A percentile compares a stretch with the other conserved stretches of the same genome.
phyloP scores from a whole-genome alignment of 2,888 invertebrate species.

The Steinernema hermaphroditum region DNA sequence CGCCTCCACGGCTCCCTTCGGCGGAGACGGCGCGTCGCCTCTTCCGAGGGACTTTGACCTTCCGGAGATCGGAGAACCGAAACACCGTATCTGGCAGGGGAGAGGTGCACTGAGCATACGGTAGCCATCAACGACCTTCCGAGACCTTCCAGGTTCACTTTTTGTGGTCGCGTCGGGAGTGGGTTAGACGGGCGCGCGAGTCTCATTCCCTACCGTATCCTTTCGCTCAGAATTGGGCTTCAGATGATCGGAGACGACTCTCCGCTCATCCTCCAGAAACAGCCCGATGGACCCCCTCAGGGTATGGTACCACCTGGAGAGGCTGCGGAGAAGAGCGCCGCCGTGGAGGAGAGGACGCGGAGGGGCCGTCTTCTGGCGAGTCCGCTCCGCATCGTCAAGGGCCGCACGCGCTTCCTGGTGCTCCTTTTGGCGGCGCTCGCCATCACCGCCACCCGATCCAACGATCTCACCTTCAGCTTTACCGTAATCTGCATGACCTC shows the following conservation, averaged over 20 bases:
- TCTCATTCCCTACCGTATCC: neutral
- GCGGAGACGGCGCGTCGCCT: too few relatives aligned
- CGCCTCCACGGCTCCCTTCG: too few relatives aligned
- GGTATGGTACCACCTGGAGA: neutral
- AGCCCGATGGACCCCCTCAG: neutral
- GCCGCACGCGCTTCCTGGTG: slow-evolving; percentile 41
- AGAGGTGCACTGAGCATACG: too few relatives aligned
- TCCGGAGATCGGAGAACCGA: too few relatives aligned
- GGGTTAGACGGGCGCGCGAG: too few relatives aligned
- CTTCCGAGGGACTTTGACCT: too few relatives aligned
- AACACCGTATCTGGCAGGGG: too few relatives aligned
- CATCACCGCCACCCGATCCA: slow-evolving; percentile 48
- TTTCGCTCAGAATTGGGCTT: too few relatives aligned
- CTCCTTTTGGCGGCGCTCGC: slow-evolving; percentile 45
- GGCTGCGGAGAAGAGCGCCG: neutral
- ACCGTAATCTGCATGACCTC: slow-evolving; percentile 54
- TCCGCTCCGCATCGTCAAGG: neutral
- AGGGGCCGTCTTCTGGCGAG: neutral
- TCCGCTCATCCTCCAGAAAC: neutral
- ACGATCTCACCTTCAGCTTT: slow-evolving; percentile 52
- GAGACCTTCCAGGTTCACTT: too few relatives aligned
- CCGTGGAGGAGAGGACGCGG: neutral
- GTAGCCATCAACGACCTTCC: too few relatives aligned
- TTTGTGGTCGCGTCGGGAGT: too few relatives aligned
- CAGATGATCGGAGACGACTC: slow-evolving; percentile 13